Percentiles rank a stretch among this genome's conserved stretches.
These are phyloP conservation scores for Nesidiocoris tenuis DNA, from an alignment of 2,888 invertebrate genomes.

Conservation along the genomic window DNA sequence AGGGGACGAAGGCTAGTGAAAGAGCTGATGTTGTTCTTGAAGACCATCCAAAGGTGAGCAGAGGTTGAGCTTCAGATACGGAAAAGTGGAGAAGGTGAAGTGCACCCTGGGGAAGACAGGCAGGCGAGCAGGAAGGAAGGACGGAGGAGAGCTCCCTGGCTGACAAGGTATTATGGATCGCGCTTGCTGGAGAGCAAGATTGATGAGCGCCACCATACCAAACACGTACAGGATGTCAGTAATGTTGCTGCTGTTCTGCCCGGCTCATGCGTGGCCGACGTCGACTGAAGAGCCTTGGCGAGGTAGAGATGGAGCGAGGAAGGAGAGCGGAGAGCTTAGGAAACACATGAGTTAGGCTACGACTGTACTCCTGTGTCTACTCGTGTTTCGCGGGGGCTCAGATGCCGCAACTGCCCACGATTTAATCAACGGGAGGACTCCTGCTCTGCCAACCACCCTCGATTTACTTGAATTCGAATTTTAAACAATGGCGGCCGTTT, in stretches of 20 bases:
- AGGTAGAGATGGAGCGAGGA: not conserved
- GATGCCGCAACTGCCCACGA: too few relatives aligned
- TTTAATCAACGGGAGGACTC: too few relatives aligned
- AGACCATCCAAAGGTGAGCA: not conserved
- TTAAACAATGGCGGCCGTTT: too few relatives aligned
- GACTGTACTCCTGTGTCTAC: too few relatives aligned
- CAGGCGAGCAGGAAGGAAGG: not conserved
- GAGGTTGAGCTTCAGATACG: not conserved
- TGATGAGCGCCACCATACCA: not conserved
- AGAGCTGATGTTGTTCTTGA: not conserved
- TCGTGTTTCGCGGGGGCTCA: not conserved
- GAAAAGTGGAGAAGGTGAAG: not conserved
- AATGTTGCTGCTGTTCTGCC: not conserved
- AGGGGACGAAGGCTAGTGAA: not conserved
- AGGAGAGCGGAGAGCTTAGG: not conserved
- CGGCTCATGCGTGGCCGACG: not conserved
- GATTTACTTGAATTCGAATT: too few relatives aligned
- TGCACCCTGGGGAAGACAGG: not conserved
- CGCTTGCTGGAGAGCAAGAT: not conserved
- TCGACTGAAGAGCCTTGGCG: not conserved
- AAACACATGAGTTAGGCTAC: not conserved
- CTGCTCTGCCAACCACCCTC: too few relatives aligned
- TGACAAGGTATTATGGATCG: not conserved
- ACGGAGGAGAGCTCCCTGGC: not conserved
- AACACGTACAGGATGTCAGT: not conserved